Evolutionary conservation across 1,140 invertebrate species (phyloP), one percentile per base, ranked within the genome.

Genomic region (Neodiprion pinetum): DNA sequence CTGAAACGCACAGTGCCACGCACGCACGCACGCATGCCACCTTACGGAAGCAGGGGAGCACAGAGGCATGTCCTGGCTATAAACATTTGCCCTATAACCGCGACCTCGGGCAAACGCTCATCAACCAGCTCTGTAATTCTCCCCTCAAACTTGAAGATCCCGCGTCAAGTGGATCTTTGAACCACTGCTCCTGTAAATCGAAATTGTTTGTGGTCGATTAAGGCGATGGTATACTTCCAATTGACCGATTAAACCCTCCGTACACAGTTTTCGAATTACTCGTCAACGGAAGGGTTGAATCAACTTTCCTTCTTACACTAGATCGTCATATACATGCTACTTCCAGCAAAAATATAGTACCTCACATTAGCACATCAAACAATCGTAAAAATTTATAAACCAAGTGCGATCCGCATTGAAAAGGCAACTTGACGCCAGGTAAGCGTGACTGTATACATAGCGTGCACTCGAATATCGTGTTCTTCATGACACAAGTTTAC

Each of bases 11-110:
- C 28, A 5, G 28, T 40, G 5, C 4, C 53, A 61, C 53, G 50
- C 50, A 53, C n/a, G 50, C 50, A 53, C 50, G 53, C 53, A 61
- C 53, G 53, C 53, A 61, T 17, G 53, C 4, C n/a, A 61, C 53
- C n/a, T 61, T 61, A 61, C 53, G 53, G 11, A 17, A 61, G 53
- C 11, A 17, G 53, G 53, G 11, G 53, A 61, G 53, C n/a, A 9
- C 11, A 61, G 9, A 17, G 53, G n/a, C 11, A 61, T 12, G n/a
- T 61, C n/a, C 53, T 17, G 53, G 5, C 28, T 40, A 40, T 61
- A 61, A 61, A 61, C 53, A 61, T 61, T 61, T 61, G 53, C 53
- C n/a, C 11, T 61, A 61, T 61, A 61, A 61, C 53, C 53, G 53
- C 53, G 53, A 61, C 53, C 53, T 61, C 53, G 53, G n/a, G 53